Base-by-base conservation (phyloP, 2,113 vertebrate species). In the Paraplagusia blochii region DNA sequence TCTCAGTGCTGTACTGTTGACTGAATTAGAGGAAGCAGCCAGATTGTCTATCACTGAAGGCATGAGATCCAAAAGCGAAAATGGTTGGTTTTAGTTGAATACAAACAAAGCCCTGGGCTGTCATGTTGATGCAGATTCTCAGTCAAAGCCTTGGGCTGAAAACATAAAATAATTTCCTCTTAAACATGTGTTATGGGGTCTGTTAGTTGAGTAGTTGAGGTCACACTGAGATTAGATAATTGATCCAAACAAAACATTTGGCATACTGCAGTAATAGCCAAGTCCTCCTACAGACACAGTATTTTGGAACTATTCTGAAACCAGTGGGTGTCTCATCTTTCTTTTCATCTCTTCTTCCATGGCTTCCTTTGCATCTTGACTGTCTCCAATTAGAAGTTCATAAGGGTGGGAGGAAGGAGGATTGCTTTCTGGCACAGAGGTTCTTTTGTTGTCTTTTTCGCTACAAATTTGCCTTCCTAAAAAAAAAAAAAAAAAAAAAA, bases 371-470 rank as follows among this genome's bases (percentile, higher is more conserved):
- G 38, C 54, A 53, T 55, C 48, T 66, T 48, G 17, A 33, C 58
- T 47, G 49, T 61, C 46, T 85, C 48, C 38, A 61, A 66, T 76
- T 72, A 80, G 68, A 44, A 48, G 66, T 51, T 48, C 12, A 66
- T 67, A 46, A 74, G 66, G 75, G 59, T 66, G 54, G 67, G 74
- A 83, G 58, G 50, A 58, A 69, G 44, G 46, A 54, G 66, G 69
- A 80, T 76, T 51, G 58, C 53, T 81, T 72, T 56, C 53, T 73
- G 69, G 70, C 54, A 68, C 10, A 17, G 44, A 22, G 61, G 46
- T 69, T 56, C 56, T 80, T 83, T 79, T 79, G 78, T 86, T 80
- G 80, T 82, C 60, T 74, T 68, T 72, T 63, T 55, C 71, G 77
- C 64, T 56, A 77, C 35, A 47, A 36, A 19, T 71, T 46, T 63